These are phyloP conservation scores for Drosophila picticornis DNA, from an alignment of 2,888 invertebrate species.

Conservation along the genomic window DNA sequence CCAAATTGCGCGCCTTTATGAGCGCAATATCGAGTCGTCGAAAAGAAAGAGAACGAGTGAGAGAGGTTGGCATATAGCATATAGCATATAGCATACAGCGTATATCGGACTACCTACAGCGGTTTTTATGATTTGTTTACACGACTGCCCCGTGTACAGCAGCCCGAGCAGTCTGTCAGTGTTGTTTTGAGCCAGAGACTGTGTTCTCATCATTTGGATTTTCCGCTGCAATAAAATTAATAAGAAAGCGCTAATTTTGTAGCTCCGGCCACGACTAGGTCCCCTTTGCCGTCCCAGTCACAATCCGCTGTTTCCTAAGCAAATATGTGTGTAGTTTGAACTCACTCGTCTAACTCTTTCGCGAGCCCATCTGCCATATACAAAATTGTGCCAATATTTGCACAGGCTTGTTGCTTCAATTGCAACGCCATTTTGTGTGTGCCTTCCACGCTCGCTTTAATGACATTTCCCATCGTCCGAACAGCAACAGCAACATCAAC, in stretches of 20 bases:
- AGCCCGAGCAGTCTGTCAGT: conserved; percentile 28
- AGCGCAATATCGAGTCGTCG: conserved; percentile 20
- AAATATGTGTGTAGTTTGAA: conserved; percentile 32
- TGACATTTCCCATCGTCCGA: conserved; percentile 38
- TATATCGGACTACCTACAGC: conserved; percentile 62
- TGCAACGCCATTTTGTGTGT: conserved; percentile 61
- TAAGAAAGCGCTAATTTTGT: conserved; percentile 84
- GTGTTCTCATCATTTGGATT: conserved; percentile 71
- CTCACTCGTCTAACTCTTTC: conserved; percentile 54
- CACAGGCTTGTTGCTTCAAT: conserved; percentile 50
- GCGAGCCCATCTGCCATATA: conserved; percentile 9
- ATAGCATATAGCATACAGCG: neutral
- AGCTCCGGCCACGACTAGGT: conserved; percentile 45
- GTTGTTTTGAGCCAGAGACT: conserved; percentile 22
- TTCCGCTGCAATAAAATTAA: conserved; percentile 84
- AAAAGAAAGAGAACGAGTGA: neutral
- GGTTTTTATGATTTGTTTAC: conserved; percentile 78
- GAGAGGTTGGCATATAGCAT: conserved; percentile 4
- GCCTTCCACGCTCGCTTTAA: conserved; percentile 33
- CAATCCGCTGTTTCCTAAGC: conserved; percentile 43
- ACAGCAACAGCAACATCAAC: neutral
- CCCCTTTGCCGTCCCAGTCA: conserved; percentile 3
- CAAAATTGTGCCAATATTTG: conserved; percentile 74
- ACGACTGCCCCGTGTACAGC: conserved; percentile 49
- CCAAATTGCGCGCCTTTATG: conserved; percentile 55